phyloP scores from a whole-genome alignment of 2,797 vertebrate species.

The Amblyopsis hoosieri region DNA sequence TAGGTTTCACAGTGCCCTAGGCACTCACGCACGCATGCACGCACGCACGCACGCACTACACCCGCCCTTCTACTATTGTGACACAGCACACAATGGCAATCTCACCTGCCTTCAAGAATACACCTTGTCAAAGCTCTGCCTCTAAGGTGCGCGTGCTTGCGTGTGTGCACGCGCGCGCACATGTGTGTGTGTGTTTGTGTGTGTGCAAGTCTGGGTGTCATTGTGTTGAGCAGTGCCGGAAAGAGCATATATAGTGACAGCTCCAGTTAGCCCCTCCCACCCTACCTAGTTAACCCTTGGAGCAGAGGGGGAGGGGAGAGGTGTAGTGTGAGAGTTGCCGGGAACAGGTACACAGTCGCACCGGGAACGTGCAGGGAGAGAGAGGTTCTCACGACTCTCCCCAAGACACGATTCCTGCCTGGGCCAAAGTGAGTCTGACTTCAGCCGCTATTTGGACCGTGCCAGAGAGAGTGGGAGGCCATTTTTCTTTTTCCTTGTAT shows the following conservation, averaged over 20 bases:
- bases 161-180: background rate
- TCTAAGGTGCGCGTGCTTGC: conserved; percentile 7
- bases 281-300: conserved; percentile 46
- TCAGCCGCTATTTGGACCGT: conserved; percentile 12
- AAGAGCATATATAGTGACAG: conserved; percentile 41
- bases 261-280: conserved; percentile 33
- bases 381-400: conserved; percentile 13
- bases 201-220: conserved; percentile 14
- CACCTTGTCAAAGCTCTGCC: conserved; percentile 44
- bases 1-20: conserved; percentile 31
- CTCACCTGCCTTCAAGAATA: conserved; percentile 45
- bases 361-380: conserved; percentile 29
- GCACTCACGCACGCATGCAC: conserved; percentile 14
- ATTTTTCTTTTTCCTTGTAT: conserved; percentile 22
- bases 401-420: conserved; percentile 60
- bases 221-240: conserved; percentile 61
- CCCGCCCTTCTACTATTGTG: conserved; percentile 24
- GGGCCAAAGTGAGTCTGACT: conserved; percentile 31
- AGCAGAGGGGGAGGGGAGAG: conserved; percentile 43
- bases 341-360: conserved; percentile 63
- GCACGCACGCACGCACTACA: conserved; percentile 9
- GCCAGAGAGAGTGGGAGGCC: conserved; percentile 1
- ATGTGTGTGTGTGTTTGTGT: background rate
- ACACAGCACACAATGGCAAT: conserved; percentile 19
- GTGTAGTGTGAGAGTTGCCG: conserved; percentile 60